Evolutionary conservation across 2,888 invertebrate species (phyloP).

Genomic region (Scaeva pyrastri): DNA sequence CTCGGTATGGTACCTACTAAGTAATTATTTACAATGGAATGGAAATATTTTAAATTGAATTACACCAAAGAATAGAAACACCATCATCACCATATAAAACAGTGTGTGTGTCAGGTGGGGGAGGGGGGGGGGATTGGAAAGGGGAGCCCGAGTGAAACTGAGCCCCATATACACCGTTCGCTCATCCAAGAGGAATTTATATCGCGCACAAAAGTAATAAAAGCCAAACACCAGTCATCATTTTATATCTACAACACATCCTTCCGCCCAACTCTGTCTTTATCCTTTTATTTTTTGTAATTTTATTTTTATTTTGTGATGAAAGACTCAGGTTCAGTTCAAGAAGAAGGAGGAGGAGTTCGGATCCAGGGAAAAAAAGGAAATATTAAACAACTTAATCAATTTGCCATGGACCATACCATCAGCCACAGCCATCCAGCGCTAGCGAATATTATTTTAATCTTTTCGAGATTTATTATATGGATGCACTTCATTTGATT

Average conservation of each 20-base stretch:
- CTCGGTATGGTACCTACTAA: slow-evolving; percentile 49
- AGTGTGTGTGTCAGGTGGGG: not conserved
- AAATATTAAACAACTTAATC: slow-evolving; percentile 68
- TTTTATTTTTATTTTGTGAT: slow-evolving; percentile 19
- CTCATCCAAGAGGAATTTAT: slow-evolving; percentile 35
- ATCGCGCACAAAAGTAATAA: slow-evolving; percentile 46
- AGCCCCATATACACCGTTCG: too few relatives aligned
- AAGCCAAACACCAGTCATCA: slow-evolving; percentile 40
- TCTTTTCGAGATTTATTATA: slow-evolving; percentile 59
- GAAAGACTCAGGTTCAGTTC: not conserved
- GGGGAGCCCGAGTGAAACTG: not conserved
- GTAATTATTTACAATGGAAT: slow-evolving; percentile 75
- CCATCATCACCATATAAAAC: not conserved
- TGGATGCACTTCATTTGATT: slow-evolving; percentile 72
- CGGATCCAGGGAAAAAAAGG: not conserved
- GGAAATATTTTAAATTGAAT: slow-evolving; percentile 74
- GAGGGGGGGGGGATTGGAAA: not conserved
- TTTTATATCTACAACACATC: slow-evolving; percentile 13
- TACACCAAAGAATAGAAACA: slow-evolving; percentile 57
- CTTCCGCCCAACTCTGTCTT: slow-evolving; percentile 1
- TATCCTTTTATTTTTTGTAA: not conserved
- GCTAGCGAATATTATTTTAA: slow-evolving; percentile 62
- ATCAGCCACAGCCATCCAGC: not conserved
- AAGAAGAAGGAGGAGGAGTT: slow-evolving; percentile 31
- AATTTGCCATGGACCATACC: slow-evolving; percentile 71